Conservation (phyloP, 2,113 vertebrate species). For the Mystacornis crossleyi region DNA sequence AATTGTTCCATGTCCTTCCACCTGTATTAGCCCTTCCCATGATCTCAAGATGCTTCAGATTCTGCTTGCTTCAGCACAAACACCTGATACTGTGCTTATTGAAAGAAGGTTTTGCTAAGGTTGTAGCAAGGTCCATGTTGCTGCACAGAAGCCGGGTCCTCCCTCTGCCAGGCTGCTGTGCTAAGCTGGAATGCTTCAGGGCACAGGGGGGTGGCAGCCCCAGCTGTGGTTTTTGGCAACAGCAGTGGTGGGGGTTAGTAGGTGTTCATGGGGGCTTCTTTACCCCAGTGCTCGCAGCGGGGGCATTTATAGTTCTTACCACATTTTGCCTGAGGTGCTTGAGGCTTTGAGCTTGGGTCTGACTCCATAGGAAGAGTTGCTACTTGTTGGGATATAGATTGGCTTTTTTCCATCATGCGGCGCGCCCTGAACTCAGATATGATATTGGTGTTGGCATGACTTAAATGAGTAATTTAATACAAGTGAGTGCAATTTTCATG, state of each 20-base stretch:
- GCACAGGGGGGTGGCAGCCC: neutral
- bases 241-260: neutral
- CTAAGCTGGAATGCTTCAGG: neutral
- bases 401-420: accelerated
- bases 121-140: neutral
- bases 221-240: accelerated
- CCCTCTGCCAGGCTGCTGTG: neutral
- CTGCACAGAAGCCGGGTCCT: neutral
- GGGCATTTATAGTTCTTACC: neutral
- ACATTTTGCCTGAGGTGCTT: neutral
- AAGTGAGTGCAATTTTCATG: neutral
- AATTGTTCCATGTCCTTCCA: neutral
- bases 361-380: neutral
- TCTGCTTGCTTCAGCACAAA: constrained; percentile 3
- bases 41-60: neutral
- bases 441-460: neutral
- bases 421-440: neutral
- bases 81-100: neutral
- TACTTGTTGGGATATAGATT: neutral
- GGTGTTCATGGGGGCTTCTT: neutral
- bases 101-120: neutral
- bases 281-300: accelerated
- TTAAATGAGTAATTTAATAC: neutral
- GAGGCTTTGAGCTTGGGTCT: neutral
- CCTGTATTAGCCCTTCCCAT: neutral